These are phyloP conservation scores for Seira ritae DNA, from an alignment of 2,888 invertebrate species.

Conservation along the genomic window DNA sequence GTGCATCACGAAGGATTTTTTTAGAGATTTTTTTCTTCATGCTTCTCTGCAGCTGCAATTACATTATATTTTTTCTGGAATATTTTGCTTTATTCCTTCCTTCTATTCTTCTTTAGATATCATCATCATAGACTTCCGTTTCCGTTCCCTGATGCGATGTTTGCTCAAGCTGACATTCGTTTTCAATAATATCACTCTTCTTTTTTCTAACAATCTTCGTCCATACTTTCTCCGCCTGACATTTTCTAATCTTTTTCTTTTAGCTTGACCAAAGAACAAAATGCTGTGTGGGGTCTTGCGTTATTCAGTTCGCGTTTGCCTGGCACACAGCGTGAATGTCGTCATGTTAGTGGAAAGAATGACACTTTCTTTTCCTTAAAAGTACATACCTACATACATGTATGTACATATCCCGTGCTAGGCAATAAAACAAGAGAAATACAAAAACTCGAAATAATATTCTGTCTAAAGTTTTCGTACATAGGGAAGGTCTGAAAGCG, in stretches of 20 bases:
- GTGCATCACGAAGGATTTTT: background rate
- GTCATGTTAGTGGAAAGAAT: constrained; percentile 43
- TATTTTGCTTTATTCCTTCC: constrained; percentile 47
- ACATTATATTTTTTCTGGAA: constrained; percentile 47
- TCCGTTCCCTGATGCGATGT: background rate
- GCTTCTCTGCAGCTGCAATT: constrained; percentile 37
- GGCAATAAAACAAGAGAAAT: too few relatives aligned
- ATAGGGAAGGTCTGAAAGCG: too few relatives aligned
- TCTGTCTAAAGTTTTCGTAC: too few relatives aligned
- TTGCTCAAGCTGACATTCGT: constrained; percentile 18
- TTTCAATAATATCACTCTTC: constrained; percentile 32
- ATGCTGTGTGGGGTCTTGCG: constrained; percentile 14
- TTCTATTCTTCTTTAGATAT: background rate
- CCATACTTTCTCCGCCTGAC: background rate
- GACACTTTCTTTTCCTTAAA: constrained; percentile 50
- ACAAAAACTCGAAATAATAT: too few relatives aligned
- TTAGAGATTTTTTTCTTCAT: background rate
- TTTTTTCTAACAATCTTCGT: background rate
- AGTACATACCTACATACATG: too few relatives aligned
- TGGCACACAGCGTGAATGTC: background rate
- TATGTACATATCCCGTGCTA: too few relatives aligned
- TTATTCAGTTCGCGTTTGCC: constrained; percentile 4
- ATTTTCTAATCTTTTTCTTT: constrained; percentile 7
- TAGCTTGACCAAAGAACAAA: constrained; percentile 33
- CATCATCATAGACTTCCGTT: background rate